Evolutionary conservation across 1,140 invertebrate species (phyloP), one percentile per base, ranked within the genome.

Genomic region (Oedothorax gibbosus): DNA sequence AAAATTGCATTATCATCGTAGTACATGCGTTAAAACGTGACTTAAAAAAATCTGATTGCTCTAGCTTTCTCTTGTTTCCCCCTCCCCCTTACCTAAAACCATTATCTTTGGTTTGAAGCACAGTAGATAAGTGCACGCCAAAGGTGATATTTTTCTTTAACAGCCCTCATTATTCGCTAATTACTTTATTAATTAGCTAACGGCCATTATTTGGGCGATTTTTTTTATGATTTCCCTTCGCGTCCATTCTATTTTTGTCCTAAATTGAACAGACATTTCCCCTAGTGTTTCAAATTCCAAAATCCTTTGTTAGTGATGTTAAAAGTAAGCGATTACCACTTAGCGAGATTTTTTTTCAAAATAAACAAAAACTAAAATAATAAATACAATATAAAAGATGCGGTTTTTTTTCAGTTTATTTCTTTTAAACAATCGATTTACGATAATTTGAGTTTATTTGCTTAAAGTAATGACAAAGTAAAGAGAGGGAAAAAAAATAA

Each of bases 371-470:
- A 35, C 35, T 2, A 35, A 35, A 35, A 35, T 35, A 35, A 35
- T 35, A 35, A 35, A 35, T 35, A 35, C 2, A 35, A 35, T 35
- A 35, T 35, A 35, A 35, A 35, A 35, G 5, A 35, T 35, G 1
- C 35, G 5, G n/a, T n/a, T n/a, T n/a, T 35, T 35, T 35, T 35
- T 35, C 35, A 35, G 35, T 71, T 71, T 71, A 71, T 71, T 51
- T 71, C 49, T 71, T 71, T 53, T 71, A 51, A 71, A 71, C 14
- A 21, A 75, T 75, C 72, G 72, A 75, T 75, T 75, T 57, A 50
- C 54, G 54, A 75, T 75, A 75, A 51, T 75, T 75, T 50, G 35
- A 49, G 11, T 51, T 53, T 18, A 11, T n/a, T 51, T 72, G 51
- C 50, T 53, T 72, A 20, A 57, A 57, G 20, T 75, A 57, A 9